A percentile compares a stretch with the other conserved stretches of the same genome.
phyloP scores from a whole-genome alignment of 1,140 invertebrate species.

The Hyphantria cunea region DNA sequence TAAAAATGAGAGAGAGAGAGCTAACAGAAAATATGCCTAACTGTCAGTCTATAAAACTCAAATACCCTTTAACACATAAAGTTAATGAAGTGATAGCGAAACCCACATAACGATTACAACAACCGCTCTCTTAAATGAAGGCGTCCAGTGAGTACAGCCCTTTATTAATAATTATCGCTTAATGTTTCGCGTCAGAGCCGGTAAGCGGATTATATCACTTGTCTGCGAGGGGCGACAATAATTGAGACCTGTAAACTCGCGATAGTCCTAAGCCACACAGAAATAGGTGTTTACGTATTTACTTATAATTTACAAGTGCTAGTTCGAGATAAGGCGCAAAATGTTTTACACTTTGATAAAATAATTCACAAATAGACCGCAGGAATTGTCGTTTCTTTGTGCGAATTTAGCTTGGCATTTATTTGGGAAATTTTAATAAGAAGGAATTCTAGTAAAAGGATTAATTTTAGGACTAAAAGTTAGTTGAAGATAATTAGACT shows the following conservation, averaged over 20 bases:
- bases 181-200: slow-evolving; percentile 49
- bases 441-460: no score
- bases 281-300: slow-evolving; percentile 10
- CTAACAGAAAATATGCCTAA: no score
- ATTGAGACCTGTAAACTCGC: slow-evolving; percentile 32
- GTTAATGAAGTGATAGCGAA: background rate
- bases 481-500: no score
- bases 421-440: background rate
- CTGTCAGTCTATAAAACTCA: no score
- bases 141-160: slow-evolving; percentile 13
- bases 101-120: slow-evolving; percentile 2
- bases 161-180: slow-evolving; percentile 57
- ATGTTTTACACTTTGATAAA: background rate
- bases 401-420: background rate
- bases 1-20: no score
- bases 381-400: background rate
- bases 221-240: slow-evolving; percentile 47
- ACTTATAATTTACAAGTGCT: slow-evolving; percentile 11
- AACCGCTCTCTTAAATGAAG: slow-evolving; percentile 15
- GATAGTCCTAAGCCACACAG: slow-evolving; percentile 21
- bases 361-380: background rate
- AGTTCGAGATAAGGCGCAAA: slow-evolving; percentile 2
- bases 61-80: background rate
- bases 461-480: no score
- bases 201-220: slow-evolving; percentile 61